phyloP scores from a whole-genome alignment of 2,113 vertebrate species.

The Paradoxurus hermaphroditus region DNA sequence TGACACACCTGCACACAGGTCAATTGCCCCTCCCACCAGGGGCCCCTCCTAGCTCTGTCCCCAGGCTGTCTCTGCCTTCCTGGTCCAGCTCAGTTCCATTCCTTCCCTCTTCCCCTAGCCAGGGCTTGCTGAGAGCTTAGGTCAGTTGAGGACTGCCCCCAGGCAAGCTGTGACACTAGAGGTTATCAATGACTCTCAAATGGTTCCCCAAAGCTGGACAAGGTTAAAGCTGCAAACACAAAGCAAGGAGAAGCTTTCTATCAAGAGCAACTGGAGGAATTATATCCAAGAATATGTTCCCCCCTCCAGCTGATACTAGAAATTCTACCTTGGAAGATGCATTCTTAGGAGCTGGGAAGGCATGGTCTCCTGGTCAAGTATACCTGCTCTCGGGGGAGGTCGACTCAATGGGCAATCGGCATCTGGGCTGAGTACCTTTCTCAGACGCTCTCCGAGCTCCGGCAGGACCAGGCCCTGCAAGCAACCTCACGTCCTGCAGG shows the following conservation, averaged over 20 bases:
- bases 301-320: neutral
- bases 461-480: neutral
- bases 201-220: neutral
- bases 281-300: neutral
- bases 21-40: neutral
- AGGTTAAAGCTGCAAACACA: neutral
- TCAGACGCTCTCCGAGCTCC: neutral
- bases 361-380: neutral
- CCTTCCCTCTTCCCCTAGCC: fast-evolving
- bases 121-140: neutral
- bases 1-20: neutral
- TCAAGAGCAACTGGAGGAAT: neutral
- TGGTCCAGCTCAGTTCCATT: neutral
- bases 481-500: too few relatives aligned
- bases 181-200: neutral
- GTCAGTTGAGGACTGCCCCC: neutral
- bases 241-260: neutral
- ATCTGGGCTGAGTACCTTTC: neutral
- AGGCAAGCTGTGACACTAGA: neutral
- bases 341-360: neutral
- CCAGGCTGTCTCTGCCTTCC: neutral
- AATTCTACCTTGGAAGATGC: neutral
- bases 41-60: neutral
- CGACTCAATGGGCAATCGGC: neutral
- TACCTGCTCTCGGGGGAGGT: neutral